Base-by-base conservation (phyloP, 2,888 invertebrate genomes). In the Iphiclides podalirius region DNA sequence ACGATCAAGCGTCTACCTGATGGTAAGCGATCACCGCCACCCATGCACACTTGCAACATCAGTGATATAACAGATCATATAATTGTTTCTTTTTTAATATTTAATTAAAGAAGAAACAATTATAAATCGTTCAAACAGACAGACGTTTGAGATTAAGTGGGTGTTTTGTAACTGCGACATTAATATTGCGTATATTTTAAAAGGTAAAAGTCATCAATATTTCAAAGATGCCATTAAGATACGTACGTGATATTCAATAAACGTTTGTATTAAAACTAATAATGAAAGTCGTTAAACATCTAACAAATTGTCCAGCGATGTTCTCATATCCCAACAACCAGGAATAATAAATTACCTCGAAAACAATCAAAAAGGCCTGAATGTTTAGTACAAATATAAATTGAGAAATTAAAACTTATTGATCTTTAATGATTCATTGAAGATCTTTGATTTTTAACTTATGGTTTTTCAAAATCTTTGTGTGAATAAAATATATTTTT, bases 121-220 rank as follows among this genome's bases (percentile, higher is more conserved):
- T n/a, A n/a, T n/a, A n/a, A n/a, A n/a, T n/a, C n/a, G n/a, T n/a
- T n/a, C n/a, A n/a, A n/a, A n/a, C n/a, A n/a, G n/a, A n/a, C n/a
- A n/a, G n/a, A n/a, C n/a, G 26, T 26, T 26, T 9, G 8, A 7
- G 8, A 26, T 26, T 8, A 15, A 40, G 28, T 40, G 11, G 28
- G 15, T 8, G 15, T 28, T 40, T 15, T 26, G 11, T 6, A 28
- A 45, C 16, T 37, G 17, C 15, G 33, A 39, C 20, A 34, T 39
- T 34, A 46, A 23, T 33, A 38, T 1, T 14, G 66, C 67, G 67
- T 62, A 58, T 62, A 57, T 60, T 62, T 65, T 61, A 61, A 61
- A 61, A 67, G 65, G 63, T 77, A 72, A 76, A 77, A 60, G 72
- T 75, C 71, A 52, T 54, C 55, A 63, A 59, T 66, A 69, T 47